Evolutionary conservation across 2,888 invertebrate species (phyloP), one percentile per base, ranked within the genome.

Genomic region (Cetonia aurata): DNA sequence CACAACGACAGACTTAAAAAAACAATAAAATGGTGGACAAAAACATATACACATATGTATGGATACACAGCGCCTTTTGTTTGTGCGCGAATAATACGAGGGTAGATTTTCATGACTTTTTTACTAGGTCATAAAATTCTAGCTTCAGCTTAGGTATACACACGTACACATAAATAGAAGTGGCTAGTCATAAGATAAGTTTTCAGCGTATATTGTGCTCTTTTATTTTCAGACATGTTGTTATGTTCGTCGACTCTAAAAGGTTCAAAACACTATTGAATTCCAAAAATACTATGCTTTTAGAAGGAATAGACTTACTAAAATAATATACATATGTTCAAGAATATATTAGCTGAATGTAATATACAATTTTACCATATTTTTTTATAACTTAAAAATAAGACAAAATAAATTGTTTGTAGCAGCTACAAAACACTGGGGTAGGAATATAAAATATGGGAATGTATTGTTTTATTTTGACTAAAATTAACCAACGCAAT

Each of bases 1-100:
- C 79, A 79, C 10, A 76, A 80, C 69, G 73, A 57, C 60, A 55
- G 25, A 33, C 50, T 60, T 65, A 74, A 25, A 56, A 55, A 72
- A 70, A 56, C 57, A 67, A 60, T 48, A 44, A 62, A 15, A 72
- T n/a, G 50, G 37, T 50, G 25, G 37, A 59, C 33, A 68, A 68
- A 59, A 12, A 46, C 48, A 25, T 25, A 62, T 17, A 13, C 41
- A 37, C 15, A 50, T 13, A 44, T 55, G 41, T 33, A 57, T 31
- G n/a, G 13, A 37, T 13, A 65, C 33, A 42, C 44, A 12, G 6
- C n/a, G 44, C 25, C 37, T 52, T 19, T 19, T 52, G 17, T 65
- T 10, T 46, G 37, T 12, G 17, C 33, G 37, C 46, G 46, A 60
- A 46, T 46, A 46, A 42, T 37, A 69, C 10, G 44, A 50, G 50